These are phyloP conservation scores for Protomyctophum bolini DNA, from an alignment of 2,113 vertebrate genomes.

Conservation along the genomic window DNA sequence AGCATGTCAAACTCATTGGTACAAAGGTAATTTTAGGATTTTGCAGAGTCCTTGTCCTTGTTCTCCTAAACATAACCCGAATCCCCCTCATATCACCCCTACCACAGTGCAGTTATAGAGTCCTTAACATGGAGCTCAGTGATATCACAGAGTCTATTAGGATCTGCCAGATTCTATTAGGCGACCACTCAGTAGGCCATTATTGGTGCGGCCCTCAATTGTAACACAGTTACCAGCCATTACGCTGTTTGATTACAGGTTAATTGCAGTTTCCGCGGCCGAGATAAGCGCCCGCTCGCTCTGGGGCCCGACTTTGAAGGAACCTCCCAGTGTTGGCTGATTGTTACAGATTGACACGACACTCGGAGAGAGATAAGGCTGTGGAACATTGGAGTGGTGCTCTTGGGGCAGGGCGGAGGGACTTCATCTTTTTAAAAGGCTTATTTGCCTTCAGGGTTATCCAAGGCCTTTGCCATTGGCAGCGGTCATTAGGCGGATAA, in stretches of 20 bases:
- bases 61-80: background rate
- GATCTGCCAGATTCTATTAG: slow-evolving; percentile 46
- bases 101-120: slow-evolving; percentile 36
- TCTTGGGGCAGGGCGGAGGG: slow-evolving; percentile 15
- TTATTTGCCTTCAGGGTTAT: slow-evolving; percentile 57
- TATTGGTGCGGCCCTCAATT: slow-evolving; percentile 22
- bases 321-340: slow-evolving; percentile 57
- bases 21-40: slow-evolving; percentile 5
- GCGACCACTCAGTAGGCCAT: slow-evolving; percentile 28
- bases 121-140: slow-evolving; percentile 40
- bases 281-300: slow-evolving; percentile 29
- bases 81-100: background rate
- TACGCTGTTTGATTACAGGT: slow-evolving; percentile 28
- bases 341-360: slow-evolving; percentile 58
- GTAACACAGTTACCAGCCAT: slow-evolving; percentile 21
- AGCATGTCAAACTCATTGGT: slow-evolving; percentile 13
- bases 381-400: slow-evolving; percentile 47
- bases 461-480: slow-evolving; percentile 58
- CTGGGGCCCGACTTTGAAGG: slow-evolving; percentile 17
- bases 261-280: slow-evolving; percentile 52
- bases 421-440: slow-evolving; percentile 59
- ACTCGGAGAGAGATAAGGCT: slow-evolving; percentile 54
- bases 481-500: slow-evolving; percentile 50
- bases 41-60: slow-evolving; percentile 30
- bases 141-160: slow-evolving; percentile 32